These are phyloP conservation scores for Notoglanidium macrostoma DNA, from an alignment of 2,797 vertebrate genomes.

Conservation along the genomic window DNA sequence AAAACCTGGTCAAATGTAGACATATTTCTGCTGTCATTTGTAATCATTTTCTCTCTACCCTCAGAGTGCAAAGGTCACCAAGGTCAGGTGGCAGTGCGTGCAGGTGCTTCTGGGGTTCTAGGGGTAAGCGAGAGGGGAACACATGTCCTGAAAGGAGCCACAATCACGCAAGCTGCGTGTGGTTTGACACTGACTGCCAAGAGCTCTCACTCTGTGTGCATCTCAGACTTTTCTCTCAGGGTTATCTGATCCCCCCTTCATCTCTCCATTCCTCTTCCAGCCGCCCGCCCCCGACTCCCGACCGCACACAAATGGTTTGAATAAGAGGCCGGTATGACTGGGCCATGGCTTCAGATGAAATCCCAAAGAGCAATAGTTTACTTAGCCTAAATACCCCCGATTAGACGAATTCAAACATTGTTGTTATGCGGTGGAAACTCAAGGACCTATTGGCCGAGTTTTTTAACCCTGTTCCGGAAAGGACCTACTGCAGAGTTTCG, in stretches of 20 bases:
- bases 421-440: conserved; percentile 86
- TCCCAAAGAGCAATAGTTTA: conserved; percentile 82
- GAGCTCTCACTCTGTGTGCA: conserved; percentile 79
- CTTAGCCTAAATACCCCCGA: conserved; percentile 86
- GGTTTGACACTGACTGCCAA: conserved; percentile 78
- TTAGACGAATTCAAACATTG: conserved; percentile 85
- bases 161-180: conserved; percentile 79
- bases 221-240: conserved; percentile 73
- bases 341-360: conserved; percentile 79
- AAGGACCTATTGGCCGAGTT: conserved; percentile 72
- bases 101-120: conserved; percentile 71
- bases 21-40: not conserved
- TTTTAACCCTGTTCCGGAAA: conserved; percentile 69
- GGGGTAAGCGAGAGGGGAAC: conserved; percentile 48
- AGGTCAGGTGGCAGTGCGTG: conserved; percentile 52
- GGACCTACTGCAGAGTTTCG: conserved; percentile 65
- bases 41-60: not conserved
- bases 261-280: conserved; percentile 58
- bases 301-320: conserved; percentile 88
- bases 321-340: conserved; percentile 85
- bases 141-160: conserved; percentile 62
- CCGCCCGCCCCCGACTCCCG: conserved; percentile 55
- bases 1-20: not conserved
- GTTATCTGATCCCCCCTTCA: conserved; percentile 78
- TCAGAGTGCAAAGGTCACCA: conserved; percentile 57